A percentile compares a stretch with the other conserved stretches of the same genome.
Conservation (phyloP, 1,140 invertebrate species). For the Diprion similis region DNA sequence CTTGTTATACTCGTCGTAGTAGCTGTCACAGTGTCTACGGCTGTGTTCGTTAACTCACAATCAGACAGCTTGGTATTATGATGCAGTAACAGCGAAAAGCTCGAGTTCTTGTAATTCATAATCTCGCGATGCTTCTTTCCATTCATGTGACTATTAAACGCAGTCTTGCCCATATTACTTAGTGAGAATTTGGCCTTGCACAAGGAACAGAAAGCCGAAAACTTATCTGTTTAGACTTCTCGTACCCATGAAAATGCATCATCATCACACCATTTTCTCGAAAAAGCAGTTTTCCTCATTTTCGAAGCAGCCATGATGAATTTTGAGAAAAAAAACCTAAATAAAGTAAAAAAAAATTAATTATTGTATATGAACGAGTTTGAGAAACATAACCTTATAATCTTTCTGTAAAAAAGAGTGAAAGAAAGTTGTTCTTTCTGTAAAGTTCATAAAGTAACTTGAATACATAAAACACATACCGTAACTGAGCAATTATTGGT, state of each 20-base stretch:
- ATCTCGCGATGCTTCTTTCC: neutral
- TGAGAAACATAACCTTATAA: neutral
- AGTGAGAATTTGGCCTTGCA: slow-evolving; percentile 1
- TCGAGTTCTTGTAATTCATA: neutral
- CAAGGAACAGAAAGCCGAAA: neutral
- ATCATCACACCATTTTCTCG: neutral
- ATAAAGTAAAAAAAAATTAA: neutral
- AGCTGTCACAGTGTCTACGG: neutral
- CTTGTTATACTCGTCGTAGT: neutral
- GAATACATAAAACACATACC: neutral
- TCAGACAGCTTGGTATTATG: neutral
- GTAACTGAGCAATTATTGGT: neutral
- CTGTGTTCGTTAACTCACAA: neutral
- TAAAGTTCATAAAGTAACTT: neutral
- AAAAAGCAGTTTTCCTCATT: neutral
- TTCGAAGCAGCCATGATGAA: neutral
- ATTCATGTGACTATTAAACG: neutral
- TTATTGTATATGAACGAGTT: neutral
- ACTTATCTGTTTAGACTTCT: neutral
- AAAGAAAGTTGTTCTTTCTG: too few relatives aligned
- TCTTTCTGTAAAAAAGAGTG: too few relatives aligned
- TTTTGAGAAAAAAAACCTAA: neutral
- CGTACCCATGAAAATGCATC: neutral
- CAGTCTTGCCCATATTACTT: neutral
- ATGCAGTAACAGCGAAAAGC: neutral